Percentiles rank a stretch among this genome's conserved stretches.
Conservation (phyloP, 2,888 invertebrate genomes). For the Lymantria dispar region DNA sequence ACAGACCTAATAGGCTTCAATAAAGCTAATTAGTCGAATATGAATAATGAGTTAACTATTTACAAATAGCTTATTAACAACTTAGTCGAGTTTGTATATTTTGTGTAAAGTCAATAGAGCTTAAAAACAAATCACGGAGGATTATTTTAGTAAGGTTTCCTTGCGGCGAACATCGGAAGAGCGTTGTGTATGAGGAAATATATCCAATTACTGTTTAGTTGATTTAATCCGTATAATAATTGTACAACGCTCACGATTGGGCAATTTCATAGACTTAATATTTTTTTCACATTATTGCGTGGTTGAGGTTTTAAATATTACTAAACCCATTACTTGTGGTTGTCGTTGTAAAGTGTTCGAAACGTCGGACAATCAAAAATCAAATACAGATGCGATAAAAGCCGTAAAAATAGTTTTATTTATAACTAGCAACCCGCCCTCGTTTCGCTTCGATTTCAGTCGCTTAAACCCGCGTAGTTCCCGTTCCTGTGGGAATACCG, state of each 20-base stretch:
- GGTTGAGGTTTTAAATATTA: too few species aligned
- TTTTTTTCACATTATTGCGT: conserved; percentile 1
- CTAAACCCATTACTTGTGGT: too few species aligned
- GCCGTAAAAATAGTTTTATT: too few species aligned
- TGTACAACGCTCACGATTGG: conserved; percentile 41
- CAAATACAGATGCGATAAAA: too few species aligned
- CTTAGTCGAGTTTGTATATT: conserved; percentile 2
- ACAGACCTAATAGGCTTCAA: conserved; percentile 7
- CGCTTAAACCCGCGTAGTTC: too few species aligned
- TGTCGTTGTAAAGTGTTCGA: too few species aligned
- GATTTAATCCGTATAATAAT: conserved; percentile 27
- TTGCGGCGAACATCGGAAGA: conserved; percentile 21
- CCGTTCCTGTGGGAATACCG: too few species aligned
- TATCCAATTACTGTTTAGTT: conserved; percentile 35
- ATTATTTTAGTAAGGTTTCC: conserved; percentile 37
- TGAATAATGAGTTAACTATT: conserved; percentile 6
- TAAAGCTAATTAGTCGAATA: conserved; percentile 4
- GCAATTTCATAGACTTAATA: conserved; percentile 37
- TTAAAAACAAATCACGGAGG: conserved; percentile 38
- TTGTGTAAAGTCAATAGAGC: conserved; percentile 37
- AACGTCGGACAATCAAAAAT: too few species aligned
- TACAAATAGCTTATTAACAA: conserved; percentile 4
- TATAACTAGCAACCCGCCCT: too few species aligned
- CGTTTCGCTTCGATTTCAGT: too few species aligned
- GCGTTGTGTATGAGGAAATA: conserved; percentile 14